Conservation (phyloP, 37 sponge, comb jelly and placozoan species). For the Beroe forskalii region DNA sequence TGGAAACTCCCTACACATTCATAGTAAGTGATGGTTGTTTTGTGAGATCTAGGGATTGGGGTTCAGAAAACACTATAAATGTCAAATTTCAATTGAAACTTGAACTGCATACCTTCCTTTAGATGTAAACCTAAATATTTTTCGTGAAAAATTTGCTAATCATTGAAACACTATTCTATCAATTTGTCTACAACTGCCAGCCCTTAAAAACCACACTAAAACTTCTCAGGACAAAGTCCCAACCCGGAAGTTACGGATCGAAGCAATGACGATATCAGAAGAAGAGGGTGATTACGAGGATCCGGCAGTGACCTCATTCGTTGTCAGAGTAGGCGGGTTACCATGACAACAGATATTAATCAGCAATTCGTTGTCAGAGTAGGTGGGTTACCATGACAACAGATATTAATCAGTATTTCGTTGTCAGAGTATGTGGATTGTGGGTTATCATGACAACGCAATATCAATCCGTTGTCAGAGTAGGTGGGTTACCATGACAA, state of each 20-base stretch:
- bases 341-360: background rate
- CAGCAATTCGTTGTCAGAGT: slow-evolving; percentile 34
- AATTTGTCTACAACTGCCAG: too few relatives aligned
- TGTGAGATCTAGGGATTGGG: background rate
- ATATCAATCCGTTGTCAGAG: too few relatives aligned
- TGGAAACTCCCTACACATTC: slow-evolving; percentile 55
- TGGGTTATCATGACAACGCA: background rate
- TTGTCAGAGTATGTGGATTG: slow-evolving; percentile 34
- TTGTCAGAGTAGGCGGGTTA: slow-evolving; percentile 20
- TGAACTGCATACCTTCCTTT: too few relatives aligned
- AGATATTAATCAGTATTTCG: too few relatives aligned
- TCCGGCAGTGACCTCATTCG: slow-evolving; percentile 59
- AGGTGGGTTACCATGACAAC: background rate
- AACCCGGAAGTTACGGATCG: slow-evolving; percentile 15
- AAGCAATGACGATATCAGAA: background rate
- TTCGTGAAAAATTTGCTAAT: too few relatives aligned
- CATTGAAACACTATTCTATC: too few relatives aligned
- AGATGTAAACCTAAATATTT: too few relatives aligned
- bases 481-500: background rate
- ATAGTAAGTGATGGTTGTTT: slow-evolving; percentile 37
- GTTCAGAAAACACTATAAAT: background rate
- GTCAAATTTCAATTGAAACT: background rate
- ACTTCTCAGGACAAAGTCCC: slow-evolving; percentile 58
- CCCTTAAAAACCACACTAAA: too few relatives aligned
- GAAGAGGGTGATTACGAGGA: slow-evolving; percentile 58